Percentiles rank a stretch among this genome's conserved stretches.
Conservation (phyloP, 2,797 vertebrate species). For the Darevskia nairensis region DNA sequence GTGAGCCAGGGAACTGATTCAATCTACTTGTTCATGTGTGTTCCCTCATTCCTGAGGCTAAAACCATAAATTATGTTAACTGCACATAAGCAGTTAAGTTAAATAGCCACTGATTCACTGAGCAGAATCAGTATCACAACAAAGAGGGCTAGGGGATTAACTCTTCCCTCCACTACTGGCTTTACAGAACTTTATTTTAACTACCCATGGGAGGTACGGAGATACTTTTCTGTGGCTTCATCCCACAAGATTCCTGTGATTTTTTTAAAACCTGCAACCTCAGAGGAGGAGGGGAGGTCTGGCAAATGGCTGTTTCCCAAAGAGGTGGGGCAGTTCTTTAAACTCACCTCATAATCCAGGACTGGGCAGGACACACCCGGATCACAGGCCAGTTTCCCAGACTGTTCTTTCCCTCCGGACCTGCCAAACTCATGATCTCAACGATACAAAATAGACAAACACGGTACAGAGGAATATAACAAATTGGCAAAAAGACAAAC, state of each 20-base stretch:
- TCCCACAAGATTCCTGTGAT: not conserved
- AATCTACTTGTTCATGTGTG: not conserved
- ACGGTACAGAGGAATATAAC: too few relatives aligned
- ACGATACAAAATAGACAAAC: too few relatives aligned
- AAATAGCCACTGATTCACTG: not conserved
- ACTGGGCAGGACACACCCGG: not conserved
- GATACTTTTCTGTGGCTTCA: not conserved
- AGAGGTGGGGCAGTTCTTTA: not conserved
- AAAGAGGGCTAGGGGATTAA: not conserved
- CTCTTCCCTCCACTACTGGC: not conserved
- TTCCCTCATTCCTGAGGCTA: not conserved
- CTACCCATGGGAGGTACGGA: too few relatives aligned
- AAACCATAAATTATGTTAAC: not conserved
- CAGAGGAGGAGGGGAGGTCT: too few relatives aligned
- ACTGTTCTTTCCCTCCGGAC: not conserved
- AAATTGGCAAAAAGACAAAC: too few relatives aligned
- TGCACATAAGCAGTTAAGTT: not conserved
- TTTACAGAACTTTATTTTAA: not conserved
- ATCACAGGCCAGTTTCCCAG: not conserved
- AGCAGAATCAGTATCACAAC: not conserved
- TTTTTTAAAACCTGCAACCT: not conserved
- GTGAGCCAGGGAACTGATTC: not conserved
- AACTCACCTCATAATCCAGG: not conserved
- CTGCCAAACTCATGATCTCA: not conserved
- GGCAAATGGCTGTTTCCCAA: not conserved